These are phyloP conservation scores for Nebria ingens DNA, from an alignment of 1,140 invertebrate species.

Conservation along the genomic window DNA sequence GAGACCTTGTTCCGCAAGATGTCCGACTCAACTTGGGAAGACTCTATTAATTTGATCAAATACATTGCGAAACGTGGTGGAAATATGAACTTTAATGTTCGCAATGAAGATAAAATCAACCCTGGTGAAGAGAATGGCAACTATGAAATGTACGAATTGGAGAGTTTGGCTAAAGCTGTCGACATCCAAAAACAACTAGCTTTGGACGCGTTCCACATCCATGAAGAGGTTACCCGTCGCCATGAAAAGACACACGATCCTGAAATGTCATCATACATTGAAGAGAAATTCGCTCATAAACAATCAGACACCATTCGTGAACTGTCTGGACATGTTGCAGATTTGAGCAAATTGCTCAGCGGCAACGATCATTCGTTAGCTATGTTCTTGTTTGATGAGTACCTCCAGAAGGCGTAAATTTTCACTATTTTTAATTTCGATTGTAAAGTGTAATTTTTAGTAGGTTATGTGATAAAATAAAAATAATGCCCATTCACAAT, in stretches of 20 bases:
- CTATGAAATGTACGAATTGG: conserved; percentile 48
- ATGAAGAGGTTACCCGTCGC: conserved; percentile 39
- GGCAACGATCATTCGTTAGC: conserved; percentile 47
- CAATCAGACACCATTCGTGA: conserved; percentile 54
- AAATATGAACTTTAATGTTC: conserved; percentile 35
- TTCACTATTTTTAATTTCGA: background rate
- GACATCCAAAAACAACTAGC: conserved; percentile 64
- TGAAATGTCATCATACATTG: conserved; percentile 59
- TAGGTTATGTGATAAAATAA: too few species aligned
- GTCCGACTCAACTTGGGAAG: conserved; percentile 62
- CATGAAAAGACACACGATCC: conserved; percentile 46
- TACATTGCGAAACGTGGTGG: conserved; percentile 63
- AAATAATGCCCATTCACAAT: too few species aligned
- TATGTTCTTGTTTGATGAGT: conserved; percentile 67
- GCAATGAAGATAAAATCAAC: conserved; percentile 18
- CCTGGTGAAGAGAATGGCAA: conserved; percentile 23
- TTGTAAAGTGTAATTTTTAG: background rate
- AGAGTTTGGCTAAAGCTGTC: conserved; percentile 59
- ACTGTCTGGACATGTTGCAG: conserved; percentile 58
- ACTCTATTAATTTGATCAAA: conserved; percentile 62
- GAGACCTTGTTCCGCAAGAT: conserved; percentile 59
- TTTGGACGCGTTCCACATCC: conserved; percentile 52
- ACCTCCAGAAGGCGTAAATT: conserved; percentile 51
- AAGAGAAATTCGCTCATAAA: conserved; percentile 60
- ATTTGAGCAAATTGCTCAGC: conserved; percentile 54